phyloP scores from a whole-genome alignment of 2,113 vertebrate genomes.

The Axis porcinus region DNA sequence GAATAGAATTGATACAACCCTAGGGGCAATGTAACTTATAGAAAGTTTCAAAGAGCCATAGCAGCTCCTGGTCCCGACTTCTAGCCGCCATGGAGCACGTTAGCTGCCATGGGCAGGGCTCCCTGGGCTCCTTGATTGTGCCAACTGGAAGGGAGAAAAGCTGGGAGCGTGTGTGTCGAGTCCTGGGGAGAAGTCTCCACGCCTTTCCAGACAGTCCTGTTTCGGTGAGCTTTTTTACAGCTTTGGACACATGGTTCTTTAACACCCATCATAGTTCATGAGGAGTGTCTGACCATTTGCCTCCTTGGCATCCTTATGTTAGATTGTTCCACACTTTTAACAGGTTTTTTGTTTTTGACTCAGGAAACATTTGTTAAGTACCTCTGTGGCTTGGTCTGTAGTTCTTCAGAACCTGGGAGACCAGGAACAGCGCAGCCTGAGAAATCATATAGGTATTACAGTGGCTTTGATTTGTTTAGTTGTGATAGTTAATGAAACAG shows the following conservation, averaged over 20 bases:
- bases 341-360: background rate
- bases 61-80: background rate
- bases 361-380: background rate
- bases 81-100: background rate
- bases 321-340: background rate
- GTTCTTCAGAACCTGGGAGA: background rate
- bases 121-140: background rate
- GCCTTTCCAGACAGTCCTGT: background rate
- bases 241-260: background rate
- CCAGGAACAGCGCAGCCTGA: background rate
- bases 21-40: background rate
- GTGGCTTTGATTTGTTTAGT: background rate
- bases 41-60: background rate
- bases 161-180: accelerated
- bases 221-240: background rate
- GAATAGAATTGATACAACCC: background rate
- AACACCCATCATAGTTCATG: background rate
- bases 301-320: background rate
- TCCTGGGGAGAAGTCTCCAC: accelerated
- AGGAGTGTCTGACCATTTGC: background rate
- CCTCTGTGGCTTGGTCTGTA: background rate
- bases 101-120: background rate
- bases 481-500: background rate
- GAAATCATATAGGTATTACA: background rate
- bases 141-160: background rate